These are phyloP conservation scores for Leptopilina drosophilae DNA, from an alignment of 2,888 invertebrate species.

Conservation along the genomic window DNA sequence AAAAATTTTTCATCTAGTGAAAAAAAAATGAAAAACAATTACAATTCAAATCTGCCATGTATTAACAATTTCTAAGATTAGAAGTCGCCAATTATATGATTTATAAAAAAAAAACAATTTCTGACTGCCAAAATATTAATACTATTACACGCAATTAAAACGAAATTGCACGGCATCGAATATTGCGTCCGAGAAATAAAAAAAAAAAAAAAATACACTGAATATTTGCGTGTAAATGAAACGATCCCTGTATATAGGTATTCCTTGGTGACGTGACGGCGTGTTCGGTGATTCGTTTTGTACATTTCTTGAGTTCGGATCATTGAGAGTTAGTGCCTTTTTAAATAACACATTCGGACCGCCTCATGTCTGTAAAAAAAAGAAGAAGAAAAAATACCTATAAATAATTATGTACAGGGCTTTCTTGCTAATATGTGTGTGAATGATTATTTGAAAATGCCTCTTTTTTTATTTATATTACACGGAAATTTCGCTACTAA, in stretches of 20 bases:
- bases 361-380: conserved; percentile 53
- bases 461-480: not conserved
- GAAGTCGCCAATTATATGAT: conserved; percentile 49
- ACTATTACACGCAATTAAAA: conserved; percentile 40
- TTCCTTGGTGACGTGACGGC: conserved; percentile 33
- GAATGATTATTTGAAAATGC: not conserved
- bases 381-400: conserved; percentile 45
- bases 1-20: no score
- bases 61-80: not conserved
- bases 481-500: not conserved
- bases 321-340: conserved; percentile 69
- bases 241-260: conserved; percentile 33
- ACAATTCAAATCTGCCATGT: not conserved
- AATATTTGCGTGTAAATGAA: conserved; percentile 31
- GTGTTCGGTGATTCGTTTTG: conserved; percentile 55
- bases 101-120: conserved; percentile 55
- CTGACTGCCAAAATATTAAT: conserved; percentile 66
- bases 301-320: conserved; percentile 61
- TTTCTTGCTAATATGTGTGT: conserved; percentile 51
- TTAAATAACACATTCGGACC: conserved; percentile 58
- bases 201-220: not conserved
- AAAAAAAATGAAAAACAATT: no score
- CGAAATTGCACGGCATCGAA: not conserved
- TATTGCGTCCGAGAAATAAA: conserved; percentile 4
- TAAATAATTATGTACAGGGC: conserved; percentile 62